Conservation (phyloP, 2,888 invertebrate species). For the Drosophila hamatofila region DNA sequence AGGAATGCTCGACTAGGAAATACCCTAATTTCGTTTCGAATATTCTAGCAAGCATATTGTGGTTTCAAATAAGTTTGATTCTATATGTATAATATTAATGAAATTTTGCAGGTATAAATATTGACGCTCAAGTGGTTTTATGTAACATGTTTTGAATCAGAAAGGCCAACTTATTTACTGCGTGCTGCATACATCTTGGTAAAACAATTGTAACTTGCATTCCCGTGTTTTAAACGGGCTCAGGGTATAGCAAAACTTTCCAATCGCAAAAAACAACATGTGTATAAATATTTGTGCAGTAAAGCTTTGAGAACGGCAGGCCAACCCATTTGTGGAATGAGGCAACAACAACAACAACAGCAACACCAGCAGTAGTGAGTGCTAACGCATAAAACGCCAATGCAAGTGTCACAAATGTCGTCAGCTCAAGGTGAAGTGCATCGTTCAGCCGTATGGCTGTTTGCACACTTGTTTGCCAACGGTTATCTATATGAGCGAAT, state of each 20-base stretch:
- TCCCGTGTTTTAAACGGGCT: background rate
- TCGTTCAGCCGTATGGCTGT: conserved; percentile 25
- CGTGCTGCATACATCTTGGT: background rate
- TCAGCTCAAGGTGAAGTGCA: conserved; percentile 64
- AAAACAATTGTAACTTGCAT: background rate
- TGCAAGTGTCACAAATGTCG: conserved; percentile 61
- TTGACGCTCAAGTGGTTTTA: background rate
- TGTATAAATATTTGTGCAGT: conserved; percentile 44
- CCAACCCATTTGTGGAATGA: conserved; percentile 25
- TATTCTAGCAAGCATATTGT: too few species aligned
- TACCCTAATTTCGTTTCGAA: background rate
- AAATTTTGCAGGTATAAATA: background rate
- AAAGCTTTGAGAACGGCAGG: conserved; percentile 23
- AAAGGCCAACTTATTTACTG: too few species aligned
- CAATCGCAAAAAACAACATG: conserved; percentile 29
- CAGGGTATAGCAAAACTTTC: conserved; percentile 5
- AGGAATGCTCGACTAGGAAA: background rate
- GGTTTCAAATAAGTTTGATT: too few species aligned
- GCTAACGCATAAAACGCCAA: conserved; percentile 38
- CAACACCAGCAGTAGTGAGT: conserved; percentile 16
- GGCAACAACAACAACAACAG: conserved; percentile 7
- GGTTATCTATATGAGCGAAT: conserved; percentile 31
- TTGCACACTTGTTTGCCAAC: conserved; percentile 37
- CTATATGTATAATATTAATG: background rate
- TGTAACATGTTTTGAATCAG: background rate